Conservation (phyloP, 2,113 vertebrate species). For the Varanus komodoensis region DNA sequence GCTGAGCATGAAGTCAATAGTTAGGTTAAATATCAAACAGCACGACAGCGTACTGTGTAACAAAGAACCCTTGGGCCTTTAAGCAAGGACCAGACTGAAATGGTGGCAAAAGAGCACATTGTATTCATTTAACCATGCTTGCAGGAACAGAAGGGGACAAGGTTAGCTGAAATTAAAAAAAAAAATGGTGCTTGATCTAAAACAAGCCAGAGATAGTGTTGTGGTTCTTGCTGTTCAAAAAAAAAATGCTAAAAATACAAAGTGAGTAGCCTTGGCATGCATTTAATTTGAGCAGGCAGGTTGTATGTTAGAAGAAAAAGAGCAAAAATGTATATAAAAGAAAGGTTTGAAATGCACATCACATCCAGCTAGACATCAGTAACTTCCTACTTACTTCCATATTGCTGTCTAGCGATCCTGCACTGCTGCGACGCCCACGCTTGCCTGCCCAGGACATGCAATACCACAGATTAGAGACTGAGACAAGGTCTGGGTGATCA, state of each 20-base stretch:
- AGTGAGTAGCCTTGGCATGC: conserved; percentile 93
- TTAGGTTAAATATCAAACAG: conserved; percentile 70
- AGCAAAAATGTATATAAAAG: conserved; percentile 76
- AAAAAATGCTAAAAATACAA: conserved; percentile 73
- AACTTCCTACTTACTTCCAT: conserved; percentile 98
- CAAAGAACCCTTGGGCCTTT: conserved; percentile 73
- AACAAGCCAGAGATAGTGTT: conserved; percentile 80
- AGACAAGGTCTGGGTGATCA: conserved; percentile 78
- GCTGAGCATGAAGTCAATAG: conserved; percentile 66
- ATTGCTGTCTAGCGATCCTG: conserved; percentile 99
- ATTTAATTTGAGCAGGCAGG: conserved; percentile 84
- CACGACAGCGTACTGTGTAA: conserved; percentile 68
- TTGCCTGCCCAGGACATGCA: conserved; percentile 99
- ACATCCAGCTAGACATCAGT: conserved; percentile 84
- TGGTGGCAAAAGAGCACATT: conserved; percentile 74
- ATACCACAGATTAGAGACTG: conserved; percentile 94
- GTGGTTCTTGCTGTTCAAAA: conserved; percentile 18
- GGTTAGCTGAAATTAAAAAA: conserved; percentile 73
- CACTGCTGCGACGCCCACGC: conserved; percentile 99
- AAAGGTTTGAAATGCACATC: conserved; percentile 84
- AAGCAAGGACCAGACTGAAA: conserved; percentile 69
- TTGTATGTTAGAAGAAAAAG: conserved; percentile 79
- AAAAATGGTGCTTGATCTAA: conserved; percentile 76
- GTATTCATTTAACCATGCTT: conserved; percentile 89
- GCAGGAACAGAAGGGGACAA: conserved; percentile 76